Conservation (phyloP, 2,888 invertebrate species). For the Andrena bicolor region DNA sequence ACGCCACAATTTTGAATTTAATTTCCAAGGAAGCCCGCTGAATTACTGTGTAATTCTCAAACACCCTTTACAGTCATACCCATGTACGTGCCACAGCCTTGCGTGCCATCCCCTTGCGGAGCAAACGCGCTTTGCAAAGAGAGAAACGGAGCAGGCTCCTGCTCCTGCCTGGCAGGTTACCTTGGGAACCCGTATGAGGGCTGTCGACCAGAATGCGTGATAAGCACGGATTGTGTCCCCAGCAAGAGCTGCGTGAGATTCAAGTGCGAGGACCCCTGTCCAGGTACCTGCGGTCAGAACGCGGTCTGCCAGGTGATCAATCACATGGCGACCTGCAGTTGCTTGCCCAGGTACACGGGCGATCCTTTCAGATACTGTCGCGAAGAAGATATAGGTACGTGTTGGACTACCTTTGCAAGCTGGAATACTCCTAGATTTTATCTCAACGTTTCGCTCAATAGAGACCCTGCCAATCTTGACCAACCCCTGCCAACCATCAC, state of each 20-base stretch:
- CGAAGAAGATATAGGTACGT: constrained; percentile 48
- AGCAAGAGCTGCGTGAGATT: constrained; percentile 84
- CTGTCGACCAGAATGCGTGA: constrained; percentile 84
- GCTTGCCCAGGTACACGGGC: constrained; percentile 90
- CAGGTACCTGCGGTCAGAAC: constrained; percentile 90
- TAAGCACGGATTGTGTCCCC: constrained; percentile 84
- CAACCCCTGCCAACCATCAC: constrained; percentile 90
- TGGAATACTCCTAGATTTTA: constrained; percentile 55
- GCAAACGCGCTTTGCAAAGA: constrained; percentile 87
- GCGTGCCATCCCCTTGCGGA: constrained; percentile 91
- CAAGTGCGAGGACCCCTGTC: constrained; percentile 88
- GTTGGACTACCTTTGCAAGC: constrained; percentile 86
- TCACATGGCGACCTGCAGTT: constrained; percentile 87
- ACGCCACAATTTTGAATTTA: no score
- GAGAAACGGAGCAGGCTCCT: constrained; percentile 85
- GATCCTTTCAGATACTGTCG: constrained; percentile 87
- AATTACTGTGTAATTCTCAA: no score
- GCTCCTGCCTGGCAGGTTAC: constrained; percentile 88
- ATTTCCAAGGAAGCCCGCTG: no score
- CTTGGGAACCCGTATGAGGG: constrained; percentile 87
- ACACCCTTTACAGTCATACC: constrained; percentile 49
- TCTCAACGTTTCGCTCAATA: not conserved
- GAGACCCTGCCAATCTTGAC: constrained; percentile 35
- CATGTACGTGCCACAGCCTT: constrained; percentile 85
- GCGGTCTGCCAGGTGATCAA: constrained; percentile 91